Conservation (phyloP, 2,888 invertebrate species). For the Temnothorax ravouxi region DNA sequence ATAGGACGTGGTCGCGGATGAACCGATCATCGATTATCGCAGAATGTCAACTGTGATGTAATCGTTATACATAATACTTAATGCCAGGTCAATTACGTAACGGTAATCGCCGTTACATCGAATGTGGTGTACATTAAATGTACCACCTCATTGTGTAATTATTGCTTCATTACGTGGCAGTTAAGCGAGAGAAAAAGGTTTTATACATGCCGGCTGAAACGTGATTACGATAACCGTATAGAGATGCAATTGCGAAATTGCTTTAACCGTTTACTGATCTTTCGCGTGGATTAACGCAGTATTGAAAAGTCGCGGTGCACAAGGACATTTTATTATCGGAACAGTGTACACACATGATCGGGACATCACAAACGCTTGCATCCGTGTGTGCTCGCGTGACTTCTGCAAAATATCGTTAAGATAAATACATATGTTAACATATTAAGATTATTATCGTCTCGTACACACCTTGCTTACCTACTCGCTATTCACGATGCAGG, state of each 20-base stretch:
- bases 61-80: constrained; percentile 20
- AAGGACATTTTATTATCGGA: constrained; percentile 45
- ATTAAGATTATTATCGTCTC: background rate
- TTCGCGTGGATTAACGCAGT: background rate
- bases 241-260: background rate
- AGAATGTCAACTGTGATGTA: constrained; percentile 36
- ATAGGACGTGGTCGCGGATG: constrained; percentile 17
- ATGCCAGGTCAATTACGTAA: background rate
- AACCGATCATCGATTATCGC: constrained; percentile 27
- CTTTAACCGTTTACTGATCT: background rate
- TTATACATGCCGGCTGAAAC: background rate
- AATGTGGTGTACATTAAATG: constrained; percentile 10
- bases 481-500: constrained; percentile 47
- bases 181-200: constrained; percentile 13
- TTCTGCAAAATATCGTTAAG: background rate
- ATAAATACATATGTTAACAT: constrained; percentile 18
- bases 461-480: background rate
- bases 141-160: background rate
- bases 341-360: constrained; percentile 9
- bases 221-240: constrained; percentile 8
- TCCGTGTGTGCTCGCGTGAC: background rate
- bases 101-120: background rate
- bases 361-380: constrained; percentile 20
- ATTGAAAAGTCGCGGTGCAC: constrained; percentile 17
- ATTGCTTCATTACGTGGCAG: background rate